Percentiles rank a stretch among this genome's conserved stretches.
Conservation (phyloP, 1,140 invertebrate genomes). For the Papilio xuthus region DNA sequence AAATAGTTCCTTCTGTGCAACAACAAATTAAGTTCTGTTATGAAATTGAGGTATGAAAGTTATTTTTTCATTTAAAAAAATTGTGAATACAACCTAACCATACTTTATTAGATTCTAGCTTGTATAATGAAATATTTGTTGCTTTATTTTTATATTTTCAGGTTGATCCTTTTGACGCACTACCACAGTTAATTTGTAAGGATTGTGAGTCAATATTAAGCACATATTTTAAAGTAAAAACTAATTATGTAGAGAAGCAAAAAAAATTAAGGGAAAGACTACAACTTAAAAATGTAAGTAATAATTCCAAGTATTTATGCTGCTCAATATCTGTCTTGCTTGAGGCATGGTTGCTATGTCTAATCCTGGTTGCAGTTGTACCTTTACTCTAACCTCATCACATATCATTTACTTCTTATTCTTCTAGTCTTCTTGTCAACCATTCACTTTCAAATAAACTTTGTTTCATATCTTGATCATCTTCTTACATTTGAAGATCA, state of each 20-base stretch:
- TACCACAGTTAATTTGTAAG: slow-evolving; percentile 69
- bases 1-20: slow-evolving; percentile 64
- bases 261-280: slow-evolving; percentile 49
- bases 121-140: background rate
- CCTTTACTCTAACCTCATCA: too few relatives aligned
- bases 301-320: background rate
- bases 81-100: background rate
- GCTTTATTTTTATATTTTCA: slow-evolving; percentile 46
- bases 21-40: slow-evolving; percentile 68
- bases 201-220: slow-evolving; percentile 62
- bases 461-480: too few relatives aligned
- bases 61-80: background rate
- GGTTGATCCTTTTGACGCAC: slow-evolving; percentile 67
- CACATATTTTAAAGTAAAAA: slow-evolving; percentile 58
- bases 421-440: too few relatives aligned
- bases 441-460: too few relatives aligned
- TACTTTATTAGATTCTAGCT: background rate
- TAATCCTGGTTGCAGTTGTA: background rate
- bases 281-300: slow-evolving; percentile 50
- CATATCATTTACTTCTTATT: too few relatives aligned
- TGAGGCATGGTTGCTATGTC: too few relatives aligned
- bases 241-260: slow-evolving; percentile 61
- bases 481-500: too few relatives aligned
- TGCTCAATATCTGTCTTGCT: background rate
- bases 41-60: slow-evolving; percentile 66